phyloP scores from a whole-genome alignment of 2,797 vertebrate species.

The Tachyglossus aculeatus region DNA sequence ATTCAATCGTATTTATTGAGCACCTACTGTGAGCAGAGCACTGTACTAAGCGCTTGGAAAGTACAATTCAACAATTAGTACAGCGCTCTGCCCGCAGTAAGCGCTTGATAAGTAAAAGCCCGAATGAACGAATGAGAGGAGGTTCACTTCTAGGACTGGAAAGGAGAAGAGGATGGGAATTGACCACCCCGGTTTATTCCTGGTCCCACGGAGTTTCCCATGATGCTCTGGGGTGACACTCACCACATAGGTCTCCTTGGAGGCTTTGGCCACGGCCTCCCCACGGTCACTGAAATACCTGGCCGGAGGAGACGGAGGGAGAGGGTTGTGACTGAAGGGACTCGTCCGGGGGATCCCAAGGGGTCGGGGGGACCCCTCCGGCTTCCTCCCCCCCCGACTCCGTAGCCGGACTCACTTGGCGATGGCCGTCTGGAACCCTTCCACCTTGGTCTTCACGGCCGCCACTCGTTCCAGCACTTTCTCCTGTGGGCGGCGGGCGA shows the following conservation, averaged over 20 bases:
- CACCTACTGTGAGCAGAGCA: no score
- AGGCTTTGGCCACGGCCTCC: slow-evolving; percentile 91
- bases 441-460: slow-evolving; percentile 88
- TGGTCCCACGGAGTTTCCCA: background rate
- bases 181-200: no score
- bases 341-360: background rate
- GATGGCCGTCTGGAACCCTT: slow-evolving; percentile 85
- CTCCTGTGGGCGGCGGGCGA: slow-evolving; percentile 72
- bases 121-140: no score
- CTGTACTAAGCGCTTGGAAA: no score
- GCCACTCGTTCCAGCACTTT: slow-evolving; percentile 88
- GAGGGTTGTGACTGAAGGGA: background rate
- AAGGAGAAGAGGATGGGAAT: no score
- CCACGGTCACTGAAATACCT: slow-evolving; percentile 90
- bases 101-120: no score
- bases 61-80: no score
- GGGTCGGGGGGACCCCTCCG: background rate
- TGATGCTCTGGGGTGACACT: slow-evolving; percentile 46
- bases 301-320: slow-evolving; percentile 12
- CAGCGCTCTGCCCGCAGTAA: no score
- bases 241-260: slow-evolving; percentile 91
- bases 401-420: slow-evolving; percentile 78
- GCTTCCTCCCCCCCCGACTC: background rate
- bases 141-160: no score
- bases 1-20: no score